A percentile compares a stretch with the other conserved stretches of the same genome.
Conservation (phyloP, 2,113 vertebrate species). For the Centropus bengalensis region DNA sequence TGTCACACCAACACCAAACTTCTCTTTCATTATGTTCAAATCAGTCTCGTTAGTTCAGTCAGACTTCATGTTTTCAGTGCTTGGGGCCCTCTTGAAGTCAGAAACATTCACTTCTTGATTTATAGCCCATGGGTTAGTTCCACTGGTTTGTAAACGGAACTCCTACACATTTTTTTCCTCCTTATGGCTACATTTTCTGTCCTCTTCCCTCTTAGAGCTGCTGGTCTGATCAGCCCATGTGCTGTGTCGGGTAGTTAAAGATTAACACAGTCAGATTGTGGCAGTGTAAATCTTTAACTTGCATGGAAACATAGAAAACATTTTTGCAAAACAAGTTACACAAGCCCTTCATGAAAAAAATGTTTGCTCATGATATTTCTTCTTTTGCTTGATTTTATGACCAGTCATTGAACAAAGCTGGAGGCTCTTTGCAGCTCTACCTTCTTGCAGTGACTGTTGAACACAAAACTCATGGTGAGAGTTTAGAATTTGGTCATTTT, state of each 20-base stretch:
- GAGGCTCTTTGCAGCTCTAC: background rate
- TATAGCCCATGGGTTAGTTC: slow-evolving; percentile 38
- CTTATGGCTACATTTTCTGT: slow-evolving; percentile 52
- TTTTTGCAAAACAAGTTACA: background rate
- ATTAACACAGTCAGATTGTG: slow-evolving; percentile 18
- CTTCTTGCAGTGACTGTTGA: background rate
- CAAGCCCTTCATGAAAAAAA: background rate
- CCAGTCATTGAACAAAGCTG: background rate
- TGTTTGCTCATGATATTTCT: background rate
- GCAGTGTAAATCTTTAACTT: background rate
- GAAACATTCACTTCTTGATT: slow-evolving; percentile 47
- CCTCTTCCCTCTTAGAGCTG: background rate
- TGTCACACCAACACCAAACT: slow-evolving; percentile 11
- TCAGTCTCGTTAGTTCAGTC: slow-evolving; percentile 41
- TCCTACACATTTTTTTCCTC: slow-evolving; percentile 53
- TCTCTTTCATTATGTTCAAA: slow-evolving; percentile 47
- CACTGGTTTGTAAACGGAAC: slow-evolving; percentile 56
- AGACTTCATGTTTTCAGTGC: slow-evolving; percentile 22
- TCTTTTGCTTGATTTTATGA: background rate
- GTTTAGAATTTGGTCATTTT: background rate
- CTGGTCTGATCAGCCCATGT: slow-evolving; percentile 21
- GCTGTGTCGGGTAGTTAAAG: slow-evolving; percentile 51
- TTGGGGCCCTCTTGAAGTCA: slow-evolving; percentile 29
- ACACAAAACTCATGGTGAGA: background rate
- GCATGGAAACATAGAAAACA: background rate